phyloP scores from a whole-genome alignment of 2,113 vertebrate species.

The Hepsetus odoe region DNA sequence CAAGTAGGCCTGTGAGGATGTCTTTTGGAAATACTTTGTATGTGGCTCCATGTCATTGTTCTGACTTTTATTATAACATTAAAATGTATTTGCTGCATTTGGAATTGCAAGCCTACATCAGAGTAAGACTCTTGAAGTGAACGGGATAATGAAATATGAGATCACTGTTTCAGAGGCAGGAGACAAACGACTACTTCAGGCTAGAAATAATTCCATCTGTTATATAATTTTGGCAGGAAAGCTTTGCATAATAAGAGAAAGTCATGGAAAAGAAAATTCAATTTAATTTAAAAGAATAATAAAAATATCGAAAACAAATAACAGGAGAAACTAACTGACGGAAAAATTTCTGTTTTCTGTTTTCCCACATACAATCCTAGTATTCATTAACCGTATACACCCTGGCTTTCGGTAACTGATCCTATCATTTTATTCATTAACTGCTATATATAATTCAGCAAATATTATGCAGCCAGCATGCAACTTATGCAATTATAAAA shows the following conservation, averaged over 20 bases:
- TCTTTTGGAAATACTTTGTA: not conserved
- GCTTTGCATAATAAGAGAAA: conserved; percentile 21
- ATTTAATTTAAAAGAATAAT: not conserved
- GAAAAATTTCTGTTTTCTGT: too few relatives aligned
- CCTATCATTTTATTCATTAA: too few relatives aligned
- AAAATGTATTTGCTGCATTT: conserved; percentile 4
- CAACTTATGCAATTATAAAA: too few relatives aligned
- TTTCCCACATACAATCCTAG: not conserved
- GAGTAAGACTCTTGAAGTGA: not conserved
- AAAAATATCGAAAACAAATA: too few relatives aligned
- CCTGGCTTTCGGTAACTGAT: too few relatives aligned
- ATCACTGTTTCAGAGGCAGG: conserved; percentile 1
- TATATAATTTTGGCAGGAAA: conserved; percentile 5
- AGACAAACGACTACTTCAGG: not conserved
- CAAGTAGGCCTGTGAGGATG: not conserved
- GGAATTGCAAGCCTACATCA: not conserved
- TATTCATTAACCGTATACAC: too few relatives aligned
- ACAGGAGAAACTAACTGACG: too few relatives aligned
- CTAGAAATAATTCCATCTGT: not conserved
- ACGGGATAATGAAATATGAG: not conserved
- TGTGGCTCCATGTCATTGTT: not conserved
- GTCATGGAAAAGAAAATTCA: not conserved
- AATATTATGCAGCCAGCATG: too few relatives aligned
- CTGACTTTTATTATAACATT: conserved; percentile 11
- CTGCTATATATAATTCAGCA: too few relatives aligned